Evolutionary conservation across 1,140 invertebrate genomes (phyloP).

Genomic region (Drosophila tsacasi): DNA sequence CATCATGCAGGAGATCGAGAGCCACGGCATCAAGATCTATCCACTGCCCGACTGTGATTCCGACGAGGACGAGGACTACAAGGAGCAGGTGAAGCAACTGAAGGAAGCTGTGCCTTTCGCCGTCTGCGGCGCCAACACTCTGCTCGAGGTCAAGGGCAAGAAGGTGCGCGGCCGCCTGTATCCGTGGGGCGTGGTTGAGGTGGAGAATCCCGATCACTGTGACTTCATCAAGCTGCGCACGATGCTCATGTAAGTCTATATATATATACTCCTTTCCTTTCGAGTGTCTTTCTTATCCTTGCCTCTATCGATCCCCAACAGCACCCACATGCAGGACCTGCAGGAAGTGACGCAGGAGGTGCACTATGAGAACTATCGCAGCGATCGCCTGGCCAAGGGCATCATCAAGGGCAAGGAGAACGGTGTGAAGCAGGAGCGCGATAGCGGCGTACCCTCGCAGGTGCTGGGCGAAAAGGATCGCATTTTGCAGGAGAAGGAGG

Average conservation of each 20-base stretch:
- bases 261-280: no score
- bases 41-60: slow-evolving; percentile 98
- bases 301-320: slow-evolving; percentile 60
- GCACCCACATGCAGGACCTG: slow-evolving; percentile 97
- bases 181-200: slow-evolving; percentile 99
- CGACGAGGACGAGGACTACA: slow-evolving; percentile 97
- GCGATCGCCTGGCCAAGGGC: slow-evolving; percentile 93
- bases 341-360: slow-evolving; percentile 98
- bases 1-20: slow-evolving; percentile 93
- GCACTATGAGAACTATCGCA: slow-evolving; percentile 98
- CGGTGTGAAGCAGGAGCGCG: slow-evolving; percentile 72
- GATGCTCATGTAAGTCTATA: slow-evolving; percentile 93
- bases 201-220: slow-evolving; percentile 99
- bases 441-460: slow-evolving; percentile 51
- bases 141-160: slow-evolving; percentile 95
- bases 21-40: slow-evolving; percentile 96
- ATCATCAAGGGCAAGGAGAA: slow-evolving; percentile 87
- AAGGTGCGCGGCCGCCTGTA: slow-evolving; percentile 97
- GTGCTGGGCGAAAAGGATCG: slow-evolving; percentile 90
- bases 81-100: slow-evolving; percentile 96
- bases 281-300: neutral
- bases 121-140: slow-evolving; percentile 98
- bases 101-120: slow-evolving; percentile 98
- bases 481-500: slow-evolving; percentile 95
- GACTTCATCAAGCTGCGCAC: slow-evolving; percentile 99